Evolutionary conservation across 2,113 vertebrate species (phyloP).

Genomic region (Malurus alboscapulatus): DNA sequence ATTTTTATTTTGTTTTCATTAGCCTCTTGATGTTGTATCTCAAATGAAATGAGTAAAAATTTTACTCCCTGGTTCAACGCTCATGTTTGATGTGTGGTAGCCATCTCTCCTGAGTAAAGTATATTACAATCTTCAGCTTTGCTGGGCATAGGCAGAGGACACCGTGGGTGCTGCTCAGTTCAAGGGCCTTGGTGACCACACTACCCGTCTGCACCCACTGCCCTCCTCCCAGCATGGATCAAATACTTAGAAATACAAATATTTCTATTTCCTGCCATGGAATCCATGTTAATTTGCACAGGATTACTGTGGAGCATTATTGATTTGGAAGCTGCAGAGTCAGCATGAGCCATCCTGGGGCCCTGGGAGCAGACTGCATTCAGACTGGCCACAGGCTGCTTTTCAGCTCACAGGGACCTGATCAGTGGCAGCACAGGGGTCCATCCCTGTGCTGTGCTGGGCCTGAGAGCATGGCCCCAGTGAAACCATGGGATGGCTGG

Average conservation of each 20-base stretch:
- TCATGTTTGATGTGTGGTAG: neutral
- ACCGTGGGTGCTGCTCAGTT: neutral
- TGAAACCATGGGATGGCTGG: neutral
- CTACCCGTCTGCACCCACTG: neutral
- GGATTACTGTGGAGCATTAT: neutral
- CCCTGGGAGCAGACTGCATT: neutral
- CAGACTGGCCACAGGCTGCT: neutral
- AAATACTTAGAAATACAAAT: neutral
- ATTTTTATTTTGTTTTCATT: constrained; percentile 18
- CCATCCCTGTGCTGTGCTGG: neutral
- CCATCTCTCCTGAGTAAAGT: neutral
- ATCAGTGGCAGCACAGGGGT: neutral
- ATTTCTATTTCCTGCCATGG: neutral
- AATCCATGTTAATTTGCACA: neutral
- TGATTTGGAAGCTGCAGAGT: neutral
- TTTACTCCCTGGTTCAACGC: neutral
- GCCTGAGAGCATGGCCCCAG: neutral
- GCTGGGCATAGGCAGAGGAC: neutral
- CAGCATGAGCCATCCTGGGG: neutral
- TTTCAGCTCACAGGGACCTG: neutral
- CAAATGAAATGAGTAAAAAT: neutral
- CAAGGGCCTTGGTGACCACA: neutral
- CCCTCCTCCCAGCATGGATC: neutral
- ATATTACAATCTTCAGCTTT: neutral
- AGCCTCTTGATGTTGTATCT: neutral